Evolutionary conservation across 1,140 invertebrate species (phyloP).

Genomic region (Eciton burchellii): DNA sequence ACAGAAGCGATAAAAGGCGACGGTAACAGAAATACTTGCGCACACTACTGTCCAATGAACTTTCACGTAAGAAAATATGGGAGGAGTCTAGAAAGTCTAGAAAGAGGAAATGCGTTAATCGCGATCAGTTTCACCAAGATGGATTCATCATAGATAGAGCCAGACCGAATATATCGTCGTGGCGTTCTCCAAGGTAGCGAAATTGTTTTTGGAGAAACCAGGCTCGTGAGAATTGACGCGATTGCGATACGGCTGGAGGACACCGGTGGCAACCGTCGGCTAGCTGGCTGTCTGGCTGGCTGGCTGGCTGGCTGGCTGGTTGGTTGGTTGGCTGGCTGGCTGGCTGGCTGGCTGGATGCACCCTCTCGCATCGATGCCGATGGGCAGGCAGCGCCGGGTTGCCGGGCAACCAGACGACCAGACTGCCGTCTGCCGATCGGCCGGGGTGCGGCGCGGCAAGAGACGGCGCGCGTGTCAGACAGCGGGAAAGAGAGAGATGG

Average conservation of each 20-base stretch:
- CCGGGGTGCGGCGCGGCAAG: constrained; percentile 58
- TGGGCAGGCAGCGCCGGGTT: constrained; percentile 76
- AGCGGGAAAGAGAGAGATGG: neutral
- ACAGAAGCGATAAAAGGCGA: neutral
- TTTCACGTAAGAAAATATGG: neutral
- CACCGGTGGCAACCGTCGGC: too few relatives aligned
- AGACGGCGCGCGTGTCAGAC: constrained; percentile 61
- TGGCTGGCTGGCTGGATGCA: constrained; percentile 56
- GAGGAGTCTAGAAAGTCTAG: too few relatives aligned
- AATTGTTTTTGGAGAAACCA: neutral
- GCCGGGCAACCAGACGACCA: constrained; percentile 80
- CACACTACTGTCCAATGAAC: neutral
- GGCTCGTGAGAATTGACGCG: constrained; percentile 7
- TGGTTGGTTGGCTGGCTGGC: constrained; percentile 2
- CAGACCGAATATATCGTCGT: neutral
- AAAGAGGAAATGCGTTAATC: neutral
- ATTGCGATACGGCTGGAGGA: constrained; percentile 7
- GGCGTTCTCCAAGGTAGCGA: neutral
- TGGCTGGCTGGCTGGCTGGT: too few relatives aligned
- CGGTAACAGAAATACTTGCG: neutral
- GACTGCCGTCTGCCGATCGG: constrained; percentile 77
- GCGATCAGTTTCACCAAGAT: too few relatives aligned
- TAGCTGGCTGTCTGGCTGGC: too few relatives aligned
- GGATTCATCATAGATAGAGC: neutral
- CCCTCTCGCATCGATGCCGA: constrained; percentile 72